Conservation (phyloP, 2,113 vertebrate genomes). For the Parus major region DNA sequence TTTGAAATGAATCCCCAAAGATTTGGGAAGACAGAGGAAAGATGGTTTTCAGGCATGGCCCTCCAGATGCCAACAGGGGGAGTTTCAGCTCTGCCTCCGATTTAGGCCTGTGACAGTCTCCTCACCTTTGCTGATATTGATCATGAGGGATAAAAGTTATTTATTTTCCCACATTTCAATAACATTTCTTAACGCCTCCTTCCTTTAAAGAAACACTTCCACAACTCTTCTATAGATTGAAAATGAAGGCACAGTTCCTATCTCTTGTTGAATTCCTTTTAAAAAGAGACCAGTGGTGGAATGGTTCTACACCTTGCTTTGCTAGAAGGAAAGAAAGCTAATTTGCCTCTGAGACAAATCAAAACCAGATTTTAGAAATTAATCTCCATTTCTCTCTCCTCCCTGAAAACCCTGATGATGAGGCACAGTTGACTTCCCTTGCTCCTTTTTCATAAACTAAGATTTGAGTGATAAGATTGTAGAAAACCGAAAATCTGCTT, state of each 20-base stretch:
- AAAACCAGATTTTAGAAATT: neutral
- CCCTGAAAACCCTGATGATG: neutral
- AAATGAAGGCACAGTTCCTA: neutral
- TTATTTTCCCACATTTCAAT: constrained; percentile 50
- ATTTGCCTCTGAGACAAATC: neutral
- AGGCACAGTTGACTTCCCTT: neutral
- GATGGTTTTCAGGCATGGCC: neutral
- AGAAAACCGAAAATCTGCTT: neutral
- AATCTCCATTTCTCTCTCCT: neutral
- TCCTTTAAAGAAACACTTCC: constrained; percentile 43
- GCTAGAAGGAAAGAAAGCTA: neutral
- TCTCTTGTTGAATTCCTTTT: neutral
- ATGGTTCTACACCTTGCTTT: neutral
- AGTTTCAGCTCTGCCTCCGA: constrained; percentile 65
- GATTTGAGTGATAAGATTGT: neutral
- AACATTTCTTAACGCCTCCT: constrained; percentile 36
- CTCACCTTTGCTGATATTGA: constrained; percentile 25
- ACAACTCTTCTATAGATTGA: neutral
- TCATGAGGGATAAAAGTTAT: constrained; percentile 53
- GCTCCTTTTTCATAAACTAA: neutral
- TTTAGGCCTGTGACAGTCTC: neutral
- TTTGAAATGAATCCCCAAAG: neutral
- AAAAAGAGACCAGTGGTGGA: neutral
- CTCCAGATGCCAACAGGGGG: constrained; percentile 55
- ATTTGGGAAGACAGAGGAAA: neutral